phyloP scores from a whole-genome alignment of 1,140 invertebrate species.

The Melanaphis sacchari region DNA sequence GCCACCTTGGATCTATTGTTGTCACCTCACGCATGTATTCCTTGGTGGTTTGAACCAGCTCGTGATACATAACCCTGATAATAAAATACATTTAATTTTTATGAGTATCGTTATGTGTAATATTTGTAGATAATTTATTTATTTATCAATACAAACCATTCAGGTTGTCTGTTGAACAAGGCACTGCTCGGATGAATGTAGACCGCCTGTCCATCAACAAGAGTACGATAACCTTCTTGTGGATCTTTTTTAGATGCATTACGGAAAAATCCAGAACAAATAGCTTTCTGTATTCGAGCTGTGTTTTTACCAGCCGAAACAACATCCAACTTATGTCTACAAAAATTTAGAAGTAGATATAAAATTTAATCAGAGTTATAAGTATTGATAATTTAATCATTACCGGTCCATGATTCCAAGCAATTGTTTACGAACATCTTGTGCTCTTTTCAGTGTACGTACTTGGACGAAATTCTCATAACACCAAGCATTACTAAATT shows the following conservation, averaged over 20 bases:
- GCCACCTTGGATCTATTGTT: slow-evolving; percentile 98
- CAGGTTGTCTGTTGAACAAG: slow-evolving; percentile 96
- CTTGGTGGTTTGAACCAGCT: slow-evolving; percentile 98
- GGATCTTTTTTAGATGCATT: slow-evolving; percentile 99
- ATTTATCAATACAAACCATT: slow-evolving; percentile 74
- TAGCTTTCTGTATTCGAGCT: slow-evolving; percentile 95
- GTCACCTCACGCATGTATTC: slow-evolving; percentile 99
- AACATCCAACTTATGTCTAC: slow-evolving; percentile 94
- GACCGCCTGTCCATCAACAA: slow-evolving; percentile 97
- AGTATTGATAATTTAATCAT: slow-evolving; percentile 13
- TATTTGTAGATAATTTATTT: neutral
- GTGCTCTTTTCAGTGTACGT: slow-evolving; percentile 93
- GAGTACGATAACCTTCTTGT: slow-evolving; percentile 96
- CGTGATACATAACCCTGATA: slow-evolving; percentile 95
- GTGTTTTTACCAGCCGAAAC: slow-evolving; percentile 96
- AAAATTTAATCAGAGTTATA: neutral
- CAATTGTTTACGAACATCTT: slow-evolving; percentile 98
- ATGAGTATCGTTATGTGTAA: neutral
- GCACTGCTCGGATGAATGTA: slow-evolving; percentile 99
- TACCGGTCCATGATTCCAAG: slow-evolving; percentile 96
- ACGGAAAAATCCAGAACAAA: slow-evolving; percentile 98
- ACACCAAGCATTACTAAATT: slow-evolving; percentile 99
- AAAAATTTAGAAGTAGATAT: slow-evolving; percentile 59
- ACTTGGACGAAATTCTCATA: slow-evolving; percentile 99
- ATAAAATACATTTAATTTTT: slow-evolving; percentile 59